These are phyloP conservation scores for Ormyrus thymus DNA, from an alignment of 2,888 invertebrate genomes.

Conservation along the genomic window DNA sequence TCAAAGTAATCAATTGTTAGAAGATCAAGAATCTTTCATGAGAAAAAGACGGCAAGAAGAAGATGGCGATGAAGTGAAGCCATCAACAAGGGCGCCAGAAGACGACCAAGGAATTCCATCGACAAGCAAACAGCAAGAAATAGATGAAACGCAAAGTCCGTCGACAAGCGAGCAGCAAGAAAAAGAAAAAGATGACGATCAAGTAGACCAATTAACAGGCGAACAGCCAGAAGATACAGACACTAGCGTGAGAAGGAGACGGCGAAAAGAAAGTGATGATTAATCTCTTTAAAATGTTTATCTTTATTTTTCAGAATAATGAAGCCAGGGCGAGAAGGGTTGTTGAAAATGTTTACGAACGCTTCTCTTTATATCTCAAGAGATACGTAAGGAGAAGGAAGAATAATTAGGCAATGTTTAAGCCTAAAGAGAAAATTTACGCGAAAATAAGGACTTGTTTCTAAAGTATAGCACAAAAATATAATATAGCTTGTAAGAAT, in stretches of 20 bases:
- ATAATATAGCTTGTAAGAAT: conserved; percentile 38
- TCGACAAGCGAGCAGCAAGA: too few species aligned
- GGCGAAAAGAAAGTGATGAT: too few species aligned
- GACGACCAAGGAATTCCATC: neutral
- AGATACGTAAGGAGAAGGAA: conserved; percentile 16
- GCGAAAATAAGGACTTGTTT: conserved; percentile 15
- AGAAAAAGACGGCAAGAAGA: neutral
- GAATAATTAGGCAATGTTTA: conserved; percentile 14
- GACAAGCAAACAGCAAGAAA: too few species aligned
- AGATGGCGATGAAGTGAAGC: neutral
- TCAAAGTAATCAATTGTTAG: neutral
- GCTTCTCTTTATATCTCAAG: conserved; percentile 34
- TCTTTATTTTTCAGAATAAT: neutral
- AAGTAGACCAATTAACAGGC: conserved; percentile 1
- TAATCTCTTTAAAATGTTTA: too few species aligned
- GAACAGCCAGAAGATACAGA: too few species aligned
- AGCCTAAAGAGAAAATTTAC: conserved; percentile 8
- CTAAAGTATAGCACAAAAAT: conserved; percentile 19
- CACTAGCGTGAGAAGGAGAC: too few species aligned
- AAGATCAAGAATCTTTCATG: neutral
- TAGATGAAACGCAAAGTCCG: too few species aligned
- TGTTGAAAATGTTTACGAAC: conserved; percentile 16
- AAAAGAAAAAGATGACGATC: neutral
- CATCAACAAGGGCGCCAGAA: neutral
- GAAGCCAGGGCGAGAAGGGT: neutral